Base-by-base conservation (phyloP, 2,888 invertebrate species). In the Nysson spinosus region DNA sequence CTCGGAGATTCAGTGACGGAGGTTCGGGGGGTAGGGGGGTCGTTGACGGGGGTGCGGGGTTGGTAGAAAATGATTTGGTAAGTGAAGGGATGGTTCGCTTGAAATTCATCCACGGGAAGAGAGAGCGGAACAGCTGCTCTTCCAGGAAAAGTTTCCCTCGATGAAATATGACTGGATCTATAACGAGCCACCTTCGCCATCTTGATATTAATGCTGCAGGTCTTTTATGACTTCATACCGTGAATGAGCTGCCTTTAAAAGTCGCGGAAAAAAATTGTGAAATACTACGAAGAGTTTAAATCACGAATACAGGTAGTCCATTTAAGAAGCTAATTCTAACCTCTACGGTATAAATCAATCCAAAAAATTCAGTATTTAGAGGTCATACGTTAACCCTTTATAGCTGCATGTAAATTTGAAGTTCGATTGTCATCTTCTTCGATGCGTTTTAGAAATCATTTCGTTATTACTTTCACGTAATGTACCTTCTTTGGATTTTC, bases 61-160 rank as follows among this genome's bases (percentile, higher is more conserved):
- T 46, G 14, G 24, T 40, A 3, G 30, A 51, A 63, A 57, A 43
- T 66, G 56, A 63, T 47, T 66, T 42, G 47, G 56, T 43, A 42
- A 61, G 24, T 24, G 40, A 37, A 34, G 37, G 39, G 46, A 30
- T 42, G 56, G 46, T 35, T 50, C 39, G 30, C 30, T 62, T 56
- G 56, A 62, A 66, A 57, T 57, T 56, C 32, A 20, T 39, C 37
- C 56, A 22, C 22, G 24, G 32, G 37, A 32, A 42, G n/a, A 14
- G 40, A n/a, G n/a, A n/a, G n/a, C n/a, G n/a, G 22, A 43, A 44
- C 64, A 62, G 35, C 63, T 52, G 63, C 58, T 46, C 20, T 43
- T 47, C 47, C 40, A 52, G 26, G 50, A 50, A 39, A 39, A 37
- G 28, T 50, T 50, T 35, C 4, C 28, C 26, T 11, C 11, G 28